Conservation (phyloP, 2,888 invertebrate genomes). For the Acronicta psi region DNA sequence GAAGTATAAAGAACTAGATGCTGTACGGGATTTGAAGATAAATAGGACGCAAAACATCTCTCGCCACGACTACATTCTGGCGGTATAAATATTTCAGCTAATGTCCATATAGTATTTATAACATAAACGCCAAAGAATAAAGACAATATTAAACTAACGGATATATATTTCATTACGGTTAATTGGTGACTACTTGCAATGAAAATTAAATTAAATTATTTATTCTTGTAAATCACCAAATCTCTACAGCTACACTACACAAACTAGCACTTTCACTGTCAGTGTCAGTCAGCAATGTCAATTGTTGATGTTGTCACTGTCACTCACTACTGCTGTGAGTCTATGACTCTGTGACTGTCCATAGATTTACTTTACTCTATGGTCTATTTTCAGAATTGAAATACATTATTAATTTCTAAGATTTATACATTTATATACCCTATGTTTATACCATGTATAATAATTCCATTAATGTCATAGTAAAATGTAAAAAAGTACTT, state of each 20-base stretch:
- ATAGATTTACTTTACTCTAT: no score
- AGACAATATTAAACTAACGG: constrained; percentile 90
- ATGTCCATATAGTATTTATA: constrained; percentile 92
- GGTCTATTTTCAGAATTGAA: no score
- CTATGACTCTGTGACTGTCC: no score
- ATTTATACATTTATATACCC: no score
- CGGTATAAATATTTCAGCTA: constrained; percentile 92
- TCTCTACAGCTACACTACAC: neutral
- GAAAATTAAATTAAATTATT: constrained; percentile 18
- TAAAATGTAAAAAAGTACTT: no score
- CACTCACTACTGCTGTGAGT: no score
- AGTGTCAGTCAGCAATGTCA: no score
- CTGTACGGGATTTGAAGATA: constrained; percentile 91
- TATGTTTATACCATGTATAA: no score
- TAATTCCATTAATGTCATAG: no score
- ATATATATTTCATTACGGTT: constrained; percentile 83
- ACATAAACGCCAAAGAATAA: constrained; percentile 92
- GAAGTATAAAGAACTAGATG: constrained; percentile 92
- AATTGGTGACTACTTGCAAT: constrained; percentile 15
- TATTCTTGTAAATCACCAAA: constrained; percentile 4
- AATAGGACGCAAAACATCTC: constrained; percentile 91
- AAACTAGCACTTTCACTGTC: no score
- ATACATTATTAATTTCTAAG: no score
- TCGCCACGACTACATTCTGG: constrained; percentile 91
- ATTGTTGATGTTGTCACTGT: no score